Evolutionary conservation across 2,113 vertebrate species (phyloP).

Genomic region (Empidonax traillii): DNA sequence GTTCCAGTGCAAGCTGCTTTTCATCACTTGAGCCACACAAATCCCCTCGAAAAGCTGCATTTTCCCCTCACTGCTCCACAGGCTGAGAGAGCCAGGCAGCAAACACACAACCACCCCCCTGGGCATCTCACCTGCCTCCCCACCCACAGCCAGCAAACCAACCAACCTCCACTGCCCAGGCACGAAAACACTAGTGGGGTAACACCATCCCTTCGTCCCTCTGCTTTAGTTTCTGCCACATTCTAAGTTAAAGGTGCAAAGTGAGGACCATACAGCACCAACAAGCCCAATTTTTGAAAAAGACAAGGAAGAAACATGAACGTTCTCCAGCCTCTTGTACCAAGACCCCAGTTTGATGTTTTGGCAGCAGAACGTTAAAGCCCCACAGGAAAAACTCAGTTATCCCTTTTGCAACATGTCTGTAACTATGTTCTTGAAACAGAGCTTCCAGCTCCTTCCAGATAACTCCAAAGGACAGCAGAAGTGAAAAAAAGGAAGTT

Average conservation of each 20-base stretch:
- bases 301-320: not conserved
- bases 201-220: not conserved
- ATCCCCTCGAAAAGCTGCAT: not conserved
- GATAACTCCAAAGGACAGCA: not conserved
- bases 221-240: not conserved
- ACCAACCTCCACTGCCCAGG: not conserved
- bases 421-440: not conserved
- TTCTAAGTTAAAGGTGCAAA: not conserved
- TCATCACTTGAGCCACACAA: not conserved
- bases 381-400: not conserved
- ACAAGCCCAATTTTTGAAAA: not conserved
- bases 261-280: not conserved
- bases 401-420: not conserved
- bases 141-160: not conserved
- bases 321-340: not conserved
- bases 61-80: not conserved
- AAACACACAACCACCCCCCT: not conserved
- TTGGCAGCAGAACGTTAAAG: not conserved
- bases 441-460: not conserved
- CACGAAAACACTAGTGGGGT: not conserved
- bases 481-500: not conserved
- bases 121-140: not conserved
- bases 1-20: not conserved
- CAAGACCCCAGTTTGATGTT: not conserved
- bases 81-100: not conserved